Evolutionary conservation across 2,888 invertebrate species (phyloP), one percentile per base, ranked within the genome.

Genomic region (Thymelicus sylvestris): DNA sequence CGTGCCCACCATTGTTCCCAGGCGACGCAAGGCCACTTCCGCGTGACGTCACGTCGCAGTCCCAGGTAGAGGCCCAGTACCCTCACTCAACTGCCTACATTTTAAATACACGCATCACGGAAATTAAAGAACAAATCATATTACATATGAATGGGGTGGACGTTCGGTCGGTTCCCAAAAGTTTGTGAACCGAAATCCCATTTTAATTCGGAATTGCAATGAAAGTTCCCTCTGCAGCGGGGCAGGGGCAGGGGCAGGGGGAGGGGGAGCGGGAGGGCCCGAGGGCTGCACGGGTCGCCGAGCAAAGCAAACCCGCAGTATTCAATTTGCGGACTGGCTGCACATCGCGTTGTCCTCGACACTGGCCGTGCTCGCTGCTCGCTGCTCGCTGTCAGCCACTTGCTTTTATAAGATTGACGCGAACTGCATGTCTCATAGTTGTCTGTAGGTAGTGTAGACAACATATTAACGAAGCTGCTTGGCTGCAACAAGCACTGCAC

Each of bases 301-400:
- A 38, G 50, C 67, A 55, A 62, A 50, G 61, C 71, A 66, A 71
- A 66, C 72, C 67, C 73, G 62, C 73, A 65, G 75, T 74, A 80
- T 79, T 80, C 75, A 76, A 78, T 77, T 79, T 79, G 78, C 75
- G 74, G 75, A 75, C 74, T 76, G 74, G 74, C 67, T 64, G 71
- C 74, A 65, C 72, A 71, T 62, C 65, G 44, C 61, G 3, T 52
- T 52, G 52, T 52, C 52, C 6, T 15, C 52, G 3, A 15, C 52
- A 15, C 4, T 41, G 41, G 41, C 41, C 10, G 41, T 10, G 8
- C 41, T 41, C 8, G 41, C 41, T 41, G 7, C 41, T n/a, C n/a
- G n/a, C n/a, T 10, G 8, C 41, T 41, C 8, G 41, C 41, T 41
- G 7, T 8, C 41, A 12, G 2, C 44, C 44, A 44, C 12, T 44